Conservation (phyloP, 2,797 vertebrate species). For the Thamnophis elegans region DNA sequence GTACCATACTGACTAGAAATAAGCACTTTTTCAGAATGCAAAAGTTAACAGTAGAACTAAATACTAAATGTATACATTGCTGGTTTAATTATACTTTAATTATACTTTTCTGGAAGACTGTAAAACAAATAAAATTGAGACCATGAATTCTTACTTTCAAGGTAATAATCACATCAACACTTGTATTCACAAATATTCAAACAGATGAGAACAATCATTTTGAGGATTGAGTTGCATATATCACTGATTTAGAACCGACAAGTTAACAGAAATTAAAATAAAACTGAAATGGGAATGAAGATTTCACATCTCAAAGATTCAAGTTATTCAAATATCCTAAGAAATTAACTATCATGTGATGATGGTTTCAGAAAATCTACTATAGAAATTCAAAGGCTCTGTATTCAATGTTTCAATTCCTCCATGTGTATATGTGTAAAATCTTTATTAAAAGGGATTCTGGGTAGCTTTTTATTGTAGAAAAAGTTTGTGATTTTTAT, state of each 20-base stretch:
- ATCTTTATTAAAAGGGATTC: neutral
- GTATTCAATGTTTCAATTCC: neutral
- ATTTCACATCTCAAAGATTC: neutral
- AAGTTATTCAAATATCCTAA: neutral
- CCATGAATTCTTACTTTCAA: neutral
- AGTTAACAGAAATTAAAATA: neutral
- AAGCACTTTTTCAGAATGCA: neutral
- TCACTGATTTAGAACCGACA: neutral
- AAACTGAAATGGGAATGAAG: neutral
- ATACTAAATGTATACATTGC: neutral
- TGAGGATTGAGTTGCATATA: neutral
- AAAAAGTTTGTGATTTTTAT: neutral
- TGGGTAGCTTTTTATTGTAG: neutral
- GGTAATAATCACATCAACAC: neutral
- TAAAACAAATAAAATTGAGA: neutral
- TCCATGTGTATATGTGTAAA: neutral
- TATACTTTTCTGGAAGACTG: neutral
- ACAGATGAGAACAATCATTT: neutral
- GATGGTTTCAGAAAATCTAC: neutral
- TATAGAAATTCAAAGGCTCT: neutral
- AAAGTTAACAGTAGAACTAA: neutral
- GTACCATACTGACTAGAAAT: conserved; percentile 31
- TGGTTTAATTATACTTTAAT: conserved; percentile 4
- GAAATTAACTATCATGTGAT: neutral
- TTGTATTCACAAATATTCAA: neutral